Evolutionary conservation across 2,797 vertebrate genomes (phyloP).

Genomic region (Huso huso): DNA sequence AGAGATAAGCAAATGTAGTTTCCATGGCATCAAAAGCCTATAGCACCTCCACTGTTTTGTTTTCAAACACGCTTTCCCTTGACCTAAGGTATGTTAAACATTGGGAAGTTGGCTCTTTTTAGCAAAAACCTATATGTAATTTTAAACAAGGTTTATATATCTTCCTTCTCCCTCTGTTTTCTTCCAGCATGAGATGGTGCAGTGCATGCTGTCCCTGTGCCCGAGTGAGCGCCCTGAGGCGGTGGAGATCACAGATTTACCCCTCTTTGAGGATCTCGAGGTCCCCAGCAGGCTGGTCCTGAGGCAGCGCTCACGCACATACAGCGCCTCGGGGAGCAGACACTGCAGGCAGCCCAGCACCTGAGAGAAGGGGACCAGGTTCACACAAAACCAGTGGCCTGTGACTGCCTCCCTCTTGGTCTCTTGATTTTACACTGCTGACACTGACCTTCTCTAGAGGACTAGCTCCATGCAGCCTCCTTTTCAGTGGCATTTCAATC

Average conservation of each 20-base stretch:
- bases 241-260: conserved; percentile 76
- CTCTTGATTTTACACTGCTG: background rate
- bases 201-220: conserved; percentile 83
- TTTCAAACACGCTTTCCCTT: too few species aligned
- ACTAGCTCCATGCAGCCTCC: background rate
- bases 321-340: conserved; percentile 81
- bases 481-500: conserved; percentile 8
- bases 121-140: too few species aligned
- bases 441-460: too few species aligned
- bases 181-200: conserved; percentile 75
- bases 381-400: background rate
- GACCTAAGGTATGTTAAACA: too few species aligned
- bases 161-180: conserved; percentile 7
- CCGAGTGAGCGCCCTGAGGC: conserved; percentile 82
- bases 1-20: too few species aligned
- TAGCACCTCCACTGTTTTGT: too few species aligned
- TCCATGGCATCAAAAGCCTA: too few species aligned
- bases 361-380: conserved; percentile 19
- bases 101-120: too few species aligned
- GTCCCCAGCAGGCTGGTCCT: conserved; percentile 69
- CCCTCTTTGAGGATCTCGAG: conserved; percentile 86
- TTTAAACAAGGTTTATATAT: too few species aligned
- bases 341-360: conserved; percentile 54
- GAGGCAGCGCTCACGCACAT: conserved; percentile 85
- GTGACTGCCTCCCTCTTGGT: background rate